These are phyloP conservation scores for Phaedon cochleariae DNA, from an alignment of 2,888 invertebrate genomes.

Conservation along the genomic window DNA sequence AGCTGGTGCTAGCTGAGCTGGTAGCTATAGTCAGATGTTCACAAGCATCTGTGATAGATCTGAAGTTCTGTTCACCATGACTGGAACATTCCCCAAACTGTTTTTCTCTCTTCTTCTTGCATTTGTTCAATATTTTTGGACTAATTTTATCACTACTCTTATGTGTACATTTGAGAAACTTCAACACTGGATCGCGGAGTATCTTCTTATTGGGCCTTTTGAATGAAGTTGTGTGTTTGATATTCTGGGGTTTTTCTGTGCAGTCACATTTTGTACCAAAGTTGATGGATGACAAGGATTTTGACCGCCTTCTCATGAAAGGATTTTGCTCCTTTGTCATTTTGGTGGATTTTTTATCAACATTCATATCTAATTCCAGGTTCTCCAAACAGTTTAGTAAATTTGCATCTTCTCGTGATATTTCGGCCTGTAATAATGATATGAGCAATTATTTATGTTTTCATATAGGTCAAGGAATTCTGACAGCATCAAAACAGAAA, in stretches of 20 bases:
- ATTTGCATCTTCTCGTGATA: constrained; percentile 59
- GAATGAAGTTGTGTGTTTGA: constrained; percentile 55
- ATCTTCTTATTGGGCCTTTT: constrained; percentile 60
- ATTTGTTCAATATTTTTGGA: constrained; percentile 28
- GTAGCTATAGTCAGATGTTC: constrained; percentile 57
- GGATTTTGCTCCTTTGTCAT: constrained; percentile 48
- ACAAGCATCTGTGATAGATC: constrained; percentile 59
- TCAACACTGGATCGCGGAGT: constrained; percentile 68
- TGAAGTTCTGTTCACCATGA: constrained; percentile 56
- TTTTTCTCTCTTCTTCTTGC: constrained; percentile 42
- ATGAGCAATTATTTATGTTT: constrained; percentile 23
- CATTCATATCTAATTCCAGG: constrained; percentile 54
- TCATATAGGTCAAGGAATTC: constrained; percentile 48
- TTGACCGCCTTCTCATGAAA: constrained; percentile 58
- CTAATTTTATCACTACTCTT: constrained; percentile 30
- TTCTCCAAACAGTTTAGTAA: constrained; percentile 57
- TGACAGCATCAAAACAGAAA: constrained; percentile 42
- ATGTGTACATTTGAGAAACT: constrained; percentile 61
- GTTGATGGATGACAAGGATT: constrained; percentile 59
- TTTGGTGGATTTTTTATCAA: constrained; percentile 30
- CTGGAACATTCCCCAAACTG: constrained; percentile 54
- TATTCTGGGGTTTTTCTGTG: constrained; percentile 46
- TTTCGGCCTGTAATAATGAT: constrained; percentile 49
- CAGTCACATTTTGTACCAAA: constrained; percentile 55
- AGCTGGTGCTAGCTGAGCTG: constrained; percentile 34